phyloP scores from a whole-genome alignment of 2,888 invertebrate species.

The Heliconius erato region DNA sequence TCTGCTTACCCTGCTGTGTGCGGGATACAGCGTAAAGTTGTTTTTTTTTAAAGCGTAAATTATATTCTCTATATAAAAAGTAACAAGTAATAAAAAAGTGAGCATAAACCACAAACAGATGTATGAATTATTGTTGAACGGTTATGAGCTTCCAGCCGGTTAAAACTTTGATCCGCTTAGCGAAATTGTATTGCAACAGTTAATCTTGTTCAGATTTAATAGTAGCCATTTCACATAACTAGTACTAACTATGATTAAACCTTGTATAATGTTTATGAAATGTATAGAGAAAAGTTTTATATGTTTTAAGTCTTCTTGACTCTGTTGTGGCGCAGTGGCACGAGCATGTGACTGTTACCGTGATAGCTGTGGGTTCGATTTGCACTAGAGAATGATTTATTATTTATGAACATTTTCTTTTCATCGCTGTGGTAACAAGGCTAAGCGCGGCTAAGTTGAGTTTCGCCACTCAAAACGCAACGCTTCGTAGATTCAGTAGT shows the following conservation, averaged over 20 bases:
- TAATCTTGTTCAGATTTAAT: constrained; percentile 31
- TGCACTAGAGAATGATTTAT: no score
- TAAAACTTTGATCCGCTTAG: constrained; percentile 26
- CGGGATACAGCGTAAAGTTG: no score
- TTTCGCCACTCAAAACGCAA: no score
- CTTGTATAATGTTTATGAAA: background rate
- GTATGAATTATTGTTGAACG: constrained; percentile 26
- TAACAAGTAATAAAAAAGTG: background rate
- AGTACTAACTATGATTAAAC: constrained; percentile 1
- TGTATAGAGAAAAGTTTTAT: background rate
- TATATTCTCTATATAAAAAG: background rate
- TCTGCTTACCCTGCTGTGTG: no score
- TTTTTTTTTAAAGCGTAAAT: background rate
- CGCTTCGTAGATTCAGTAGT: no score
- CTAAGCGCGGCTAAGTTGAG: no score
- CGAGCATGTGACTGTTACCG: no score
- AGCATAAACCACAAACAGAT: constrained; percentile 7
- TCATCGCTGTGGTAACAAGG: no score
- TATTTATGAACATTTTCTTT: no score
- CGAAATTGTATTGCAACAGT: constrained; percentile 21
- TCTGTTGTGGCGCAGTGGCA: no score
- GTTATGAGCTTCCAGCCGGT: constrained; percentile 20
- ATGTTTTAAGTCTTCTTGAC: background rate
- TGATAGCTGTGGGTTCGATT: no score
- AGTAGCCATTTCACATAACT: background rate